Percentiles rank a stretch among this genome's conserved stretches.
phyloP scores from a whole-genome alignment of 2,113 vertebrate genomes.

The Baryphthengus martii region DNA sequence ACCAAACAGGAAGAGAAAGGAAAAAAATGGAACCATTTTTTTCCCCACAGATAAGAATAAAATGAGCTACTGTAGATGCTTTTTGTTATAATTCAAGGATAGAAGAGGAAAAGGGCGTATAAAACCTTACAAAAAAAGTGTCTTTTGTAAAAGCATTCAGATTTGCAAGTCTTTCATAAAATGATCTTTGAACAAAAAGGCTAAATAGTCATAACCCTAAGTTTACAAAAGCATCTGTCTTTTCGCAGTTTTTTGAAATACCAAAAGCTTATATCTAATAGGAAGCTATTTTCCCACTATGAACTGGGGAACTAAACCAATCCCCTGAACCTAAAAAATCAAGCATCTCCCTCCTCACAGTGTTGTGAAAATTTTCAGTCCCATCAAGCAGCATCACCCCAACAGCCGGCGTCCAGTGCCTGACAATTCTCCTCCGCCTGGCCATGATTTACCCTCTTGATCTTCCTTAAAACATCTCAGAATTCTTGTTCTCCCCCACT shows the following conservation, averaged over 20 bases:
- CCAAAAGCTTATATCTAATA: not conserved
- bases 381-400: not conserved
- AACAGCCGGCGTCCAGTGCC: not conserved
- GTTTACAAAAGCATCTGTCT: not conserved
- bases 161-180: slow-evolving; percentile 61
- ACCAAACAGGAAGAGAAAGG: not conserved
- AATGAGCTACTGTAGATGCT: not conserved
- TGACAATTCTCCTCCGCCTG: not conserved
- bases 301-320: not conserved
- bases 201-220: not conserved
- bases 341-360: not conserved
- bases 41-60: not conserved
- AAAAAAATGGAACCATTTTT: not conserved
- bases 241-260: not conserved
- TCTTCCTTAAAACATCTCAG: slow-evolving; percentile 51
- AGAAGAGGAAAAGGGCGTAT: not conserved
- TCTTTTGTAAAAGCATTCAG: not conserved
- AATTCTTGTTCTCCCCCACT: slow-evolving; percentile 64
- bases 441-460: not conserved
- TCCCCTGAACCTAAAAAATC: not conserved
- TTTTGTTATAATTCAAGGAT: not conserved
- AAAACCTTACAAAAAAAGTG: not conserved
- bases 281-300: not conserved
- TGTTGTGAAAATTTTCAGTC: not conserved
- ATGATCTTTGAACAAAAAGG: slow-evolving; percentile 35